Evolutionary conservation across 1,140 invertebrate species (phyloP), one percentile per base, ranked within the genome.

Genomic region (Nymphalis io): DNA sequence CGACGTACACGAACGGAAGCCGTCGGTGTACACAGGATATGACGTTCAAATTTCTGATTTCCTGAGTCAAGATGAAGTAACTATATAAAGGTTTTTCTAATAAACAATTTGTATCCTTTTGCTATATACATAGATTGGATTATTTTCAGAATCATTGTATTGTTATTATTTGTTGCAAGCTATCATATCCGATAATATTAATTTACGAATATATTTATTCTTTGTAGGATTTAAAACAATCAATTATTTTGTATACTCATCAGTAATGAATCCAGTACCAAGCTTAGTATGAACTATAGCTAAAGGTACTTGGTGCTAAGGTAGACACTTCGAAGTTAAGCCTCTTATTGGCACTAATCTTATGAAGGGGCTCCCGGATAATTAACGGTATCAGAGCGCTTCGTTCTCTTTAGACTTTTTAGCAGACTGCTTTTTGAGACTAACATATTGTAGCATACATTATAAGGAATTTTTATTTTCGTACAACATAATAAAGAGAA

Each of bases 21-120:
- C 74, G 72, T 77, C 78, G 80, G 82, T 82, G 81, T 81, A 81
- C 77, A 78, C 74, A 81, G 87, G 87, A 89, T 85, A 89, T 89
- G 83, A 87, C 76, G 84, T 80, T 80, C 81, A 78, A 87, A 86
- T 85, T 84, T 76, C 80, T 80, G 84, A 89, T 87, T 83, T 87
- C 87, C 87, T 79, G 62, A 44, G 42, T 16, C 42, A 27, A 64
- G 46, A 51, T 51, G 46, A 51, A 51, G 18, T 51, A 51, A 3
- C 11, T 13, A 51, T 0, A 33, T 33, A 48, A 46, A 51, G 18
- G 18, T 21, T 21, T 51, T 13, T 21, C 16, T 20, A 10, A 53
- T 20, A 18, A 48, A 8, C 23, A 27, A 5, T 27, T 2, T 8
- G 27, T 3, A 33, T 0, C 3, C 6, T 33, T 27, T 27, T 33